phyloP scores from a whole-genome alignment of 2,113 vertebrate species.

The Chunga burmeisteri region DNA sequence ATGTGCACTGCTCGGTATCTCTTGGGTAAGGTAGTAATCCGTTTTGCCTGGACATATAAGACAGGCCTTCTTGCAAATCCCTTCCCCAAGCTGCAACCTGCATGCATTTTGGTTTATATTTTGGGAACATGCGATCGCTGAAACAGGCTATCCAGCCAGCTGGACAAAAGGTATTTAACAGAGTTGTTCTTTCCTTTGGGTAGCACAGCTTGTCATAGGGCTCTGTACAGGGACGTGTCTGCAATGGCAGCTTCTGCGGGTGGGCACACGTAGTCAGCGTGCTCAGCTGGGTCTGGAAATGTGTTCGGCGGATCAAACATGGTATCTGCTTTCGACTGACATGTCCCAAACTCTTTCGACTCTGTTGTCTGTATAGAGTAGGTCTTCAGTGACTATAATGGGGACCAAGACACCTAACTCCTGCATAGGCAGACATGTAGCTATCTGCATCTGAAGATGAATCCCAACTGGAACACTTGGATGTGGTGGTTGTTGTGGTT shows the following conservation, averaged over 20 bases:
- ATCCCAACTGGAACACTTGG: not conserved
- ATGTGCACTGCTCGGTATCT: not conserved
- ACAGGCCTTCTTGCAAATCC: not conserved
- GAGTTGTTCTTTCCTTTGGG: not conserved
- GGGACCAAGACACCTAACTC: not conserved
- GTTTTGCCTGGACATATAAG: not conserved
- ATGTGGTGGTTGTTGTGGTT: not conserved
- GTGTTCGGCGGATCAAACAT: not conserved
- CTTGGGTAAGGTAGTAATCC: not conserved
- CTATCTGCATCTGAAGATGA: not conserved
- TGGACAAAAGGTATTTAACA: not conserved
- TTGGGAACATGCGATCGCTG: not conserved
- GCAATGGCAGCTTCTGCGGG: not conserved
- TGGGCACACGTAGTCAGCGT: not conserved
- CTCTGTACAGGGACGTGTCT: not conserved
- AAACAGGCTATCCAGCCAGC: not conserved
- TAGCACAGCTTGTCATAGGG: not conserved
- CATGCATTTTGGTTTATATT: not conserved
- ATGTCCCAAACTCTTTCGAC: not conserved
- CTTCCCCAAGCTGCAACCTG: not conserved
- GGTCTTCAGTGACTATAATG: not conserved
- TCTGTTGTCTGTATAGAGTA: not conserved
- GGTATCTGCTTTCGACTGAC: not conserved
- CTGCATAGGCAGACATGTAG: not conserved
- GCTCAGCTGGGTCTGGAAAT: not conserved